A percentile compares a stretch with the other conserved stretches of the same genome.
phyloP scores from a whole-genome alignment of 2,888 invertebrate genomes.

The Pimpla rufipes region DNA sequence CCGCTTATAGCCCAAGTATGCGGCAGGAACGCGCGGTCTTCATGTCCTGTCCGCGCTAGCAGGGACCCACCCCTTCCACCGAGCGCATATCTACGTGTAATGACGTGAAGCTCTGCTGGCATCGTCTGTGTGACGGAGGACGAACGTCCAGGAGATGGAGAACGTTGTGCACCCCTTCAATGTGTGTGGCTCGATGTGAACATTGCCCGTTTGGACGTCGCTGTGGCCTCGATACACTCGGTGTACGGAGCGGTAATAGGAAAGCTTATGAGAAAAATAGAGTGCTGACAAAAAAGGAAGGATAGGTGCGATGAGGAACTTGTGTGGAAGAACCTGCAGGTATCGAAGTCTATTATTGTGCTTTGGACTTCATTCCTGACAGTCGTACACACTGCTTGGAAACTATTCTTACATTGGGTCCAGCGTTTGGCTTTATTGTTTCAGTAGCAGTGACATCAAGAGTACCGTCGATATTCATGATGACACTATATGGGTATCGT shows the following conservation, averaged over 20 bases:
- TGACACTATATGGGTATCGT: too few relatives aligned
- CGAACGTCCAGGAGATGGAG: constrained; percentile 24
- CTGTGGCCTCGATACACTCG: constrained; percentile 14
- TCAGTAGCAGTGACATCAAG: background rate
- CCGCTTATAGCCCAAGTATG: constrained; percentile 69
- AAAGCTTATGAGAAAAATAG: constrained; percentile 37
- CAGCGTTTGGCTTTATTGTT: background rate
- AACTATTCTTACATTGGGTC: background rate
- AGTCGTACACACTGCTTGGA: background rate
- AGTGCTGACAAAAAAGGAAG: background rate
- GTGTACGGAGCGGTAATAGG: background rate
- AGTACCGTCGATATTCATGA: too few relatives aligned
- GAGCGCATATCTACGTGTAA: constrained; percentile 53
- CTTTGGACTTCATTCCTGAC: background rate
- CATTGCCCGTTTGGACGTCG: background rate
- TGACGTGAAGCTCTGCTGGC: constrained; percentile 36
- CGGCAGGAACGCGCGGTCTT: constrained; percentile 44
- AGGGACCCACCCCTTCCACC: background rate
- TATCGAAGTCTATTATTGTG: background rate
- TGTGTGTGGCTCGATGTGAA: constrained; percentile 6
- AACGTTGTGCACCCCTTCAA: background rate
- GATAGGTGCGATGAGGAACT: background rate
- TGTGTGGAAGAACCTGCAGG: background rate
- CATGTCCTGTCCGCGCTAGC: constrained; percentile 21
- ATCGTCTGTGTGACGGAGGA: constrained; percentile 23